Conservation (phyloP, 2,888 invertebrate genomes). For the Drosophila koepferae region DNA sequence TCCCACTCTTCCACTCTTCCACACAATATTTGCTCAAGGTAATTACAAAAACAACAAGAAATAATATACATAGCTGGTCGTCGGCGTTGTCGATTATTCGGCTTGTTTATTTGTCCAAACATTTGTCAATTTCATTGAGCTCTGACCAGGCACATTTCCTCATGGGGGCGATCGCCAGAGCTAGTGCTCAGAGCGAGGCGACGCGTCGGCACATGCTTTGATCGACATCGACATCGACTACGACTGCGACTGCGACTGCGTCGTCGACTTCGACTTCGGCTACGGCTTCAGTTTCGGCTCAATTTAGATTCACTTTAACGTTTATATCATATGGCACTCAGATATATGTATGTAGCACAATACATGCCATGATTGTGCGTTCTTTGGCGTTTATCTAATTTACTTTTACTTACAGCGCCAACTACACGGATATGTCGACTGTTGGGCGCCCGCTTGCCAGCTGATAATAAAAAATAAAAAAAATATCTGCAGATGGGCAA, state of each 20-base stretch:
- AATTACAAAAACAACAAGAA: constrained; percentile 71
- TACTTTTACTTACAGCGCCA: constrained; percentile 74
- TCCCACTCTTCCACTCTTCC: not conserved
- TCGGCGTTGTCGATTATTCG: constrained; percentile 58
- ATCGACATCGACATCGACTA: constrained; percentile 37
- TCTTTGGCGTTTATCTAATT: constrained; percentile 75
- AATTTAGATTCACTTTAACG: constrained; percentile 77
- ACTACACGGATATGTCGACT: constrained; percentile 41
- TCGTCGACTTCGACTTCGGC: constrained; percentile 9
- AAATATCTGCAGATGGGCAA: constrained; percentile 47
- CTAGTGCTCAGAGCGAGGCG: constrained; percentile 15
- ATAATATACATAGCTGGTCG: constrained; percentile 20
- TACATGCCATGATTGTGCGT: constrained; percentile 69
- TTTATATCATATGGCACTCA: constrained; percentile 44
- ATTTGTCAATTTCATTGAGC: constrained; percentile 80
- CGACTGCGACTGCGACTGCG: constrained; percentile 1
- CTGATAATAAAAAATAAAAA: constrained; percentile 45
- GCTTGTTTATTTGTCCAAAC: constrained; percentile 77
- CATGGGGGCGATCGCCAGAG: constrained; percentile 44
- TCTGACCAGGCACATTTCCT: constrained; percentile 75
- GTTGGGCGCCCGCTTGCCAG: constrained; percentile 57
- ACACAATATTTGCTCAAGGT: constrained; percentile 69
- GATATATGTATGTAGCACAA: constrained; percentile 21
- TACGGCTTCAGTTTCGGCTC: constrained; percentile 62
- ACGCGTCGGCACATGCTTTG: constrained; percentile 60